Evolutionary conservation across 2,888 invertebrate species (phyloP).

Genomic region (Caenorhabditis doughertyi): DNA sequence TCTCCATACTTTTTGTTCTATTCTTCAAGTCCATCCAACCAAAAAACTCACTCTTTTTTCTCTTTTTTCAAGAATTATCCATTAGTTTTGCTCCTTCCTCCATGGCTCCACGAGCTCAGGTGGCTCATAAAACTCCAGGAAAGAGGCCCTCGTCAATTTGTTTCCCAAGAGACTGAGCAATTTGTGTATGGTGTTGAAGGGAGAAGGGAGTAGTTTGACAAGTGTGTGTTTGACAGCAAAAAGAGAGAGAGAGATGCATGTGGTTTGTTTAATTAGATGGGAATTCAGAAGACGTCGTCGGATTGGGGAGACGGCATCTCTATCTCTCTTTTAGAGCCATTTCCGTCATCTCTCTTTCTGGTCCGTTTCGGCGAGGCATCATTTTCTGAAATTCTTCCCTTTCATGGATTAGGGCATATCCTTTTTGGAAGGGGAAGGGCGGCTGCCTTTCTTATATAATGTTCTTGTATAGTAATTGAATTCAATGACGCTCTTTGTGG

Average conservation of each 20-base stretch:
- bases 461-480: no score
- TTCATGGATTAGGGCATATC: no score
- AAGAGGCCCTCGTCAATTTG: neutral
- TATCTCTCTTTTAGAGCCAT: neutral
- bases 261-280: conserved; percentile 59
- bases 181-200: no score
- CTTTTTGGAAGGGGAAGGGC: no score
- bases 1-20: no score
- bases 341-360: neutral
- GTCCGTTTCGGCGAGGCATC: no score
- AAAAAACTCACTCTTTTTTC: conserved; percentile 9
- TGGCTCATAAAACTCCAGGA: conserved; percentile 50
- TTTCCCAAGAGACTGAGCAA: conserved; percentile 33
- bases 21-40: conserved; percentile 24
- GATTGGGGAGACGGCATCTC: neutral
- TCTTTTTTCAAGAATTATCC: conserved; percentile 35
- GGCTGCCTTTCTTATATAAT: no score
- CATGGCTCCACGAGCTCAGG: no score
- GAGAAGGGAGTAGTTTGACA: conserved; percentile 30
- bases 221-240: conserved; percentile 60
- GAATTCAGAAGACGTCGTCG: conserved; percentile 53
- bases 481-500: no score
- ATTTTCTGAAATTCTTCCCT: no score
- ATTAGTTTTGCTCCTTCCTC: conserved; percentile 26
- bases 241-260: conserved; percentile 19